Base-by-base conservation (phyloP, 2,797 vertebrate genomes). In the Orestias chungarensis region DNA sequence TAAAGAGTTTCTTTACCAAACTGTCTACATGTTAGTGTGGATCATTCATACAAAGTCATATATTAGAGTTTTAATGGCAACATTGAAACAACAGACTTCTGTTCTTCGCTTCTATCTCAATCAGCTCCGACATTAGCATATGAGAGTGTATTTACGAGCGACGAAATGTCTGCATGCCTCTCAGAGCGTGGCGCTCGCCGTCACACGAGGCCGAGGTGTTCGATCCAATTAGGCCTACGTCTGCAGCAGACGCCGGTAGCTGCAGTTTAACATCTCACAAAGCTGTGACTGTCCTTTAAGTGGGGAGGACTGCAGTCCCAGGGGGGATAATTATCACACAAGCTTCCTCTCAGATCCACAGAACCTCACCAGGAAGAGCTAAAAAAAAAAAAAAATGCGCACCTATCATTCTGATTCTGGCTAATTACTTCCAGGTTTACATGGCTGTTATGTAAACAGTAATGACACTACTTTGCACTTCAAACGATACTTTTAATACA, bases 221-320 rank as follows among this genome's bases (percentile, higher is more conserved):
- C 94, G 91, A 84, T 90, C 92, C 94, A 94, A 96, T 96, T 95
- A 96, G 93, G 91, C 92, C 74, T 76, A 92, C 89, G 93, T 15
- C 93, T 94, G 71, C 64, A 70, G 92, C 94, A 94, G 92, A 88
- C 89, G 70, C 43, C 71, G 94, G 90, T 85, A 64, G 82, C 85
- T 89, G 94, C 93, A 93, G 94, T 95, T 96, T 95, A 94, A 94
- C 93, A 95, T 95, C 95, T 95, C 94, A 91, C 89, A 93, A 91
- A 93, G 90, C 87, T 83, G 83, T 90, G 94, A 95, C 93, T 94
- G 95, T 95, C 93, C 93, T 91, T 92, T 95, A 95, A 94, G 93
- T 92, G 93, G 90, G 93, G 86, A 91, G 94, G 93, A 94, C 91
- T 69, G 84, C 81, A 79, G 91, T 96, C 96, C 95, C 96, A 85